Conservation (phyloP, 2,888 invertebrate species). For the Scaptodrosophila latifasciaeformis region DNA sequence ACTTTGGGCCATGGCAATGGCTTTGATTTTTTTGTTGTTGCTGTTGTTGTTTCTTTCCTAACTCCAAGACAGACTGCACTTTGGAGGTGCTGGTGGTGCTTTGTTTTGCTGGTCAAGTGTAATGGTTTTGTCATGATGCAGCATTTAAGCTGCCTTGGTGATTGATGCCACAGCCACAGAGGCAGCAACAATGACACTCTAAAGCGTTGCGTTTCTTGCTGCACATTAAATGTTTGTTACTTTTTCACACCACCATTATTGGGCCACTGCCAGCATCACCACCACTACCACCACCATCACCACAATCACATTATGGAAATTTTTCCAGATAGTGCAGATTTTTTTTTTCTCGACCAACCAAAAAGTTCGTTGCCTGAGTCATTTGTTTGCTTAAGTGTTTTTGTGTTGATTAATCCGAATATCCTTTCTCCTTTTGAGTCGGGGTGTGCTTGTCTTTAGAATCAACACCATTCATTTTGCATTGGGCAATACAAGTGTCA, state of each 20-base stretch:
- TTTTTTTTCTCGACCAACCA: slow-evolving; percentile 5
- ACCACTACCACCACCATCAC: slow-evolving; percentile 5
- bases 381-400: slow-evolving; percentile 60
- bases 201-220: not conserved
- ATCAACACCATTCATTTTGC: not conserved
- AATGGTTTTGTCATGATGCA: slow-evolving; percentile 73
- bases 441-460: too few relatives aligned
- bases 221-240: slow-evolving; percentile 40
- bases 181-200: slow-evolving; percentile 26
- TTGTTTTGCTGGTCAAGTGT: slow-evolving; percentile 63
- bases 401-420: too few relatives aligned
- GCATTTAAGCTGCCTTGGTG: slow-evolving; percentile 69
- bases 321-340: too few relatives aligned
- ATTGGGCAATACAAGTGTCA: slow-evolving; percentile 40
- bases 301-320: slow-evolving; percentile 48
- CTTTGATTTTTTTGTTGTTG: slow-evolving; percentile 2
- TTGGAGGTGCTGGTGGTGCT: too few relatives aligned
- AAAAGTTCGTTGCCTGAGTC: slow-evolving; percentile 59
- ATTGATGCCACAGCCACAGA: slow-evolving; percentile 51
- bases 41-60: not conserved
- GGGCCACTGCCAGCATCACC: slow-evolving; percentile 13
- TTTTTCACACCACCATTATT: slow-evolving; percentile 57
- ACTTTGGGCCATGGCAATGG: not conserved
- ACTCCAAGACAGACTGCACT: slow-evolving; percentile 1
- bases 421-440: too few relatives aligned